Conservation (phyloP, 2,888 invertebrate species). For the Lasioglossum calceatum region DNA sequence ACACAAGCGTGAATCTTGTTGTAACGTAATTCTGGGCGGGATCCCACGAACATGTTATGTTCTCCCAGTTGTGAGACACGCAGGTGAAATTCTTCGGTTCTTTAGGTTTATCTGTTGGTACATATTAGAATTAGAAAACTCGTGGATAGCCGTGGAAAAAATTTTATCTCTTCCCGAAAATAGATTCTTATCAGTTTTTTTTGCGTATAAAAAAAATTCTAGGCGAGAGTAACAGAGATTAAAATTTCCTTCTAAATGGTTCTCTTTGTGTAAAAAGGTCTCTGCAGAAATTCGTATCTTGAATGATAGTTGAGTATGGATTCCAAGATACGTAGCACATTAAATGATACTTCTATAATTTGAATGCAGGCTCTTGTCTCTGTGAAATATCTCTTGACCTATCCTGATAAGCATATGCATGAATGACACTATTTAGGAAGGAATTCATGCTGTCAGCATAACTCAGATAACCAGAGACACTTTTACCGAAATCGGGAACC, state of each 20-base stretch:
- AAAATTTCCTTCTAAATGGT: constrained; percentile 25
- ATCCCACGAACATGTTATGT: constrained; percentile 91
- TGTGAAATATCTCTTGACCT: constrained; percentile 67
- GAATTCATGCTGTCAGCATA: constrained; percentile 40
- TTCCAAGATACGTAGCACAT: constrained; percentile 59
- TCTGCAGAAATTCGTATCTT: constrained; percentile 47
- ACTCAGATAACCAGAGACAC: background rate
- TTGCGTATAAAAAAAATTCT: background rate
- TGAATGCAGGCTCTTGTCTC: constrained; percentile 59
- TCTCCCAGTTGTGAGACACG: constrained; percentile 90
- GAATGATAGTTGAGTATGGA: constrained; percentile 48
- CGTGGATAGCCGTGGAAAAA: background rate
- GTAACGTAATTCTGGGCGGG: constrained; percentile 86
- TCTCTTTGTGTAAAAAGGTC: constrained; percentile 37
- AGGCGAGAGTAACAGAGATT: background rate
- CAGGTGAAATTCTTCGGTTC: constrained; percentile 90
- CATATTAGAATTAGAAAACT: constrained; percentile 6
- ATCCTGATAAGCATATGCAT: constrained; percentile 67
- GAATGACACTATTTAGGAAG: constrained; percentile 60
- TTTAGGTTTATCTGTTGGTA: constrained; percentile 86
- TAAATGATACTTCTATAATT: constrained; percentile 47
- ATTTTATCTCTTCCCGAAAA: background rate
- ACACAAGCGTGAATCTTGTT: constrained; percentile 86
- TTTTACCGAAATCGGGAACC: background rate
- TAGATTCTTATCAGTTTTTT: constrained; percentile 1